Base-by-base conservation (phyloP, 1,140 invertebrate species). In the Lepidurus arcticus region DNA sequence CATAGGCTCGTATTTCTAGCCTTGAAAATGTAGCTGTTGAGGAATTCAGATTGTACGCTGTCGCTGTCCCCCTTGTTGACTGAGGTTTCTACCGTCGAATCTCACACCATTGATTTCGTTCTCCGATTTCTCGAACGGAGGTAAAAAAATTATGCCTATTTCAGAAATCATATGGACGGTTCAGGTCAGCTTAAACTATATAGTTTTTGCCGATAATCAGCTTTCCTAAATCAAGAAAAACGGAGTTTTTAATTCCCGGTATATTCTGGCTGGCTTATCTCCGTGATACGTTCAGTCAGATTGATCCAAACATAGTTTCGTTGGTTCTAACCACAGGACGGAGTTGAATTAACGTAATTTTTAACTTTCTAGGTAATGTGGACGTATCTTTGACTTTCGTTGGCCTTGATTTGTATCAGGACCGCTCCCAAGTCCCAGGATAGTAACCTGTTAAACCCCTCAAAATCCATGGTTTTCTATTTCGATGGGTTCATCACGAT, bases 331-430 rank as follows among this genome's bases (percentile, higher is more conserved):
- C 2, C 34, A 34, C 34, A 34, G 4, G 34, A 34, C 34, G 34
- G 34, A 34, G 34, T 34, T 65, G 9, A 21, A 65, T 16, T 65
- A 16, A 16, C 53, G 45, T 7, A 2, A 65, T 21, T 0, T 65
- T 65, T 65, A 65, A 65, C 16, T 80, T 82, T 84, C 77, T 81
- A 90, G 90, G 90, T 85, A 94, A 99, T 89, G 98, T 99, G 80
- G 98, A 99, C 86, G 98, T 98, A 84, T 99, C 98, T 82, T 87
- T 99, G 82, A 97, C 98, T 90, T 97, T 98, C 93, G 98, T 98
- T 86, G 98, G 98, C 34, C 3, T 4, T 34, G 34, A 34, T 4
- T 34, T 34, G 34, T 34, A 34, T 34, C 34, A 34, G 3, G 34
- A 34, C 34, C 34, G 34, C 3, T 34, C 34, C 34, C 34, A 34